Evolutionary conservation across 2,797 vertebrate genomes (phyloP).

Genomic region (Spinus olivaceus): DNA sequence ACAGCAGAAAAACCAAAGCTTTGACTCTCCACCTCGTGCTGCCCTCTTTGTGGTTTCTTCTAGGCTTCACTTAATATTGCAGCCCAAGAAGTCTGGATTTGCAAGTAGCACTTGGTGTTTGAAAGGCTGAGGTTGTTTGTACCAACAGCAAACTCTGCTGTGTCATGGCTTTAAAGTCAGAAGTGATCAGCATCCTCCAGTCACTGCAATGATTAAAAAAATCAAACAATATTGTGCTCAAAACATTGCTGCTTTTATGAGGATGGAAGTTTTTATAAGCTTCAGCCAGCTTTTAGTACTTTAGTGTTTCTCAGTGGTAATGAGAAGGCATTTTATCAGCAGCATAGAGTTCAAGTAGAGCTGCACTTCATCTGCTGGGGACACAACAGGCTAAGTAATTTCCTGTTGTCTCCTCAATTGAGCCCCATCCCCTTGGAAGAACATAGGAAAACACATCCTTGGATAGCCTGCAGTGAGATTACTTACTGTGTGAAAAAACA

Average conservation of each 20-base stretch:
- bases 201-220: neutral
- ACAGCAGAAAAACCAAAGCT: neutral
- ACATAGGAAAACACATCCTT: neutral
- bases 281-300: neutral
- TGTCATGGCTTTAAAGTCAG: neutral
- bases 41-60: neutral
- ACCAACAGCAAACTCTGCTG: neutral
- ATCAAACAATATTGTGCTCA: neutral
- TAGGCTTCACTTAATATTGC: neutral
- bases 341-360: neutral
- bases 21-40: accelerated
- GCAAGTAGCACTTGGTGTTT: neutral
- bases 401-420: neutral
- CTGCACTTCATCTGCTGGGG: neutral
- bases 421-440: neutral
- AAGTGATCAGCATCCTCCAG: neutral
- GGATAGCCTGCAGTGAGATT: neutral
- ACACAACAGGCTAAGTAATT: neutral
- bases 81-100: neutral
- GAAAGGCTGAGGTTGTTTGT: neutral
- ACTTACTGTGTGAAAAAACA: neutral
- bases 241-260: neutral
- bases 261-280: neutral
- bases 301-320: neutral
- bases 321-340: neutral